Conservation (phyloP, 2,797 vertebrate genomes). For the Peromyscus melanophrys region DNA sequence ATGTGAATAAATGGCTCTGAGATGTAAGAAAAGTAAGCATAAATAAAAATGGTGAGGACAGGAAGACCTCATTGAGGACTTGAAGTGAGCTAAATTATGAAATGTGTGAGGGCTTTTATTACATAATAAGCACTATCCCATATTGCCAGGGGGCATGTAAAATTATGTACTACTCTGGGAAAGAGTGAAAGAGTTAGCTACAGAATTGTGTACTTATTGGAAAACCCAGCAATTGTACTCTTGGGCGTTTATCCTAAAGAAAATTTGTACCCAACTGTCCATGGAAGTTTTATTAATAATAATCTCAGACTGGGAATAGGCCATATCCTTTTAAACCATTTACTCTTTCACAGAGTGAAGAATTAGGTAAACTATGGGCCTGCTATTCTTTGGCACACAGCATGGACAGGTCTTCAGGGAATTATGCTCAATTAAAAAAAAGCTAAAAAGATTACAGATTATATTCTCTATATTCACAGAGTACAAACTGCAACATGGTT, state of each 20-base stretch:
- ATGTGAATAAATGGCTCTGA: neutral
- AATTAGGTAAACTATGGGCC: neutral
- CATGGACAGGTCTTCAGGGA: neutral
- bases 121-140: constrained; percentile 5
- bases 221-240: constrained; percentile 32
- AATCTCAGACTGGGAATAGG: neutral
- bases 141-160: neutral
- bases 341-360: neutral
- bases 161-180: neutral
- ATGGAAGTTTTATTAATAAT: neutral
- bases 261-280: neutral
- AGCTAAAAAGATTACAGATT: neutral
- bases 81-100: neutral
- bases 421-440: constrained; percentile 23
- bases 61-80: neutral
- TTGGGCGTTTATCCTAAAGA: constrained; percentile 48
- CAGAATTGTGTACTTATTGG: neutral
- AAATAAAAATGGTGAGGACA: constrained; percentile 7
- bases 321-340: neutral
- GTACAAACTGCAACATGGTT: neutral
- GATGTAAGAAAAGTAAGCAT: neutral
- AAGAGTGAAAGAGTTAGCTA: neutral
- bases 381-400: neutral
- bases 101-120: neutral
- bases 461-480: neutral